Base-by-base conservation (phyloP, 2,888 invertebrate species). In the Meta bourneti region DNA sequence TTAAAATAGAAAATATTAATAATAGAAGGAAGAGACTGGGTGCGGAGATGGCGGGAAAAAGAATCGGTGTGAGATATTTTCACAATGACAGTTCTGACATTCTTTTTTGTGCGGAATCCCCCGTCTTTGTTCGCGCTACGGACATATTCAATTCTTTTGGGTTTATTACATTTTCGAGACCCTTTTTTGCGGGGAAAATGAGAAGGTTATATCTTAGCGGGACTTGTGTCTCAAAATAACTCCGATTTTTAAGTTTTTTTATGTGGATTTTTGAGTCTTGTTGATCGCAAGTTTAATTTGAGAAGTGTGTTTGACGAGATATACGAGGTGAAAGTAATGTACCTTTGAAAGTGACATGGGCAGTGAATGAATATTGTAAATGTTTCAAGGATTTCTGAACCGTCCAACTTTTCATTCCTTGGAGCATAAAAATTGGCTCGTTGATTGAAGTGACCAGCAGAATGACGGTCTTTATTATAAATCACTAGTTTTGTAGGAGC, bases 1-100 rank as follows among this genome's bases (percentile, higher is more conserved):
- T 90, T 90, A 90, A 84, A 90, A 79, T 90, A 78, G 79, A 84
- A 61, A 78, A 90, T 90, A 90, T 90, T 90, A 90, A 90, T 84
- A 89, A 81, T 69, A 74, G 88, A 75, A 81, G 7, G 81, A 34
- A 48, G 54, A 81, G 19, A 20, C 52, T 0, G 54, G 34, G 20
- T 54, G 54, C 11, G 34, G 71, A 87, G 77, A 74, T 11, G 11
- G 16, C 0, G 49, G 48, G 20, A n/a, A 34, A 34, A 34, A 61
- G 61, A 61, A 61, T 61, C 61, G 61, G 61, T 0, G 61, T 61
- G 61, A 61, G 61, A 61, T 61, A 54, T 61, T 84, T 72, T 72
- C 54, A n/a, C 79, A 79, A 54, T 86, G 87, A 87, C 79, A 79
- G 87, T 49, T 87, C 72, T 72, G 79, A 80, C 72, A 87, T 34